Evolutionary conservation across 2,113 vertebrate genomes (phyloP).

Genomic region (Hypocryptadius cinnamomeus): DNA sequence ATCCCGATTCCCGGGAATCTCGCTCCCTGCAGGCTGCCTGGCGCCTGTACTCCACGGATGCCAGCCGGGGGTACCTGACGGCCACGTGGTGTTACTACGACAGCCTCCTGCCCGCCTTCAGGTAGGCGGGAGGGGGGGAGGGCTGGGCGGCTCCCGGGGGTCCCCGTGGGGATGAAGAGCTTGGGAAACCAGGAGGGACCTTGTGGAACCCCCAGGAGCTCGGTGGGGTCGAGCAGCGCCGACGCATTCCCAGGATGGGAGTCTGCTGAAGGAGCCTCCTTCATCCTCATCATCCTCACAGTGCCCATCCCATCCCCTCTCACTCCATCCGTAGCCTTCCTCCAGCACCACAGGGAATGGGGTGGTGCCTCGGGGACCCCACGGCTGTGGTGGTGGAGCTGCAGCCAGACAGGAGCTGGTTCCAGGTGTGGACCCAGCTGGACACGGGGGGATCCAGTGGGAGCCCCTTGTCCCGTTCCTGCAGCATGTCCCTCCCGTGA

Average conservation of each 20-base stretch:
- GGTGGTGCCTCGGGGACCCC: neutral
- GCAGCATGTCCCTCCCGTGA: accelerated
- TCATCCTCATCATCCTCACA: neutral
- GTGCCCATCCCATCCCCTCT: neutral
- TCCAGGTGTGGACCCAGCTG: neutral
- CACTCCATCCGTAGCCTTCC: neutral
- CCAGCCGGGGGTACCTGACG: slow-evolving; percentile 84
- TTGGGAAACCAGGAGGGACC: neutral
- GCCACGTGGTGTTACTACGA: slow-evolving; percentile 99
- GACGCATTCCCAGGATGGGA: accelerated
- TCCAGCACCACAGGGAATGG: neutral
- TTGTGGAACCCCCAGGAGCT: accelerated
- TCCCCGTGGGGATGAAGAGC: accelerated
- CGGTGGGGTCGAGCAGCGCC: accelerated
- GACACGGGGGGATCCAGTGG: accelerated
- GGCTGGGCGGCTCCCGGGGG: neutral
- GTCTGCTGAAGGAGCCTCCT: neutral
- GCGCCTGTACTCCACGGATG: slow-evolving; percentile 93
- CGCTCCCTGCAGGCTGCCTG: slow-evolving; percentile 82
- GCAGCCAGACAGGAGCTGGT: accelerated
- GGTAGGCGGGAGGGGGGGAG: slow-evolving; percentile 62
- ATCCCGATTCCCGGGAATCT: neutral
- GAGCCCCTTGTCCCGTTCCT: neutral
- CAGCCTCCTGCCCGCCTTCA: slow-evolving; percentile 94
- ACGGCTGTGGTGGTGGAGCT: neutral